A percentile compares a stretch with the other conserved stretches of the same genome.
Conservation (phyloP, 2,797 vertebrate genomes). For the Argentina silus region DNA sequence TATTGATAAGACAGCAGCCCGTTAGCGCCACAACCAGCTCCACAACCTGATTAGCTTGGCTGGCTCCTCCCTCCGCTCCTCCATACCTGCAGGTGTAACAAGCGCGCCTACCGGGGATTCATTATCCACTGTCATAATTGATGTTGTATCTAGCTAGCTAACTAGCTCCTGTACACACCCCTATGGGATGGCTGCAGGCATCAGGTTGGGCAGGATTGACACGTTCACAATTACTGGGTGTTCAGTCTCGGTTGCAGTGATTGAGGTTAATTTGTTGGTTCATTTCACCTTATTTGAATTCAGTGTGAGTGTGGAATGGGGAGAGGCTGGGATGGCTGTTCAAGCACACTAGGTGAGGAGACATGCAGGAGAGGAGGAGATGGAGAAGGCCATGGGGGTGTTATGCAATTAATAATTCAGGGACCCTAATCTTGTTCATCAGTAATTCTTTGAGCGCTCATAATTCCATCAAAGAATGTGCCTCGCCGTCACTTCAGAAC, state of each 20-base stretch:
- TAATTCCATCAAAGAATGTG: slow-evolving; percentile 24
- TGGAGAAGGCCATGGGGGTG: not conserved
- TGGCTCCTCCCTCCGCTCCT: slow-evolving; percentile 4
- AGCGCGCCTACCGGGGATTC: slow-evolving; percentile 16
- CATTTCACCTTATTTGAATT: not conserved
- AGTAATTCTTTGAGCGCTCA: slow-evolving; percentile 26
- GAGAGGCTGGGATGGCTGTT: not conserved
- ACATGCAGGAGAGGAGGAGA: not conserved
- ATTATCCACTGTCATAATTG: slow-evolving; percentile 47
- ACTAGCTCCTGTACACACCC: slow-evolving; percentile 1
- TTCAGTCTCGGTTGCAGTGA: slow-evolving; percentile 28
- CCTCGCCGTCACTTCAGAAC: slow-evolving; percentile 11
- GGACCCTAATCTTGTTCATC: slow-evolving; percentile 30
- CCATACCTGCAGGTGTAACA: slow-evolving; percentile 15
- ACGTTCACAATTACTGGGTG: not conserved
- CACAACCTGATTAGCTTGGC: slow-evolving; percentile 17
- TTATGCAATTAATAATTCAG: slow-evolving; percentile 28
- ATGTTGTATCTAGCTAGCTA: slow-evolving; percentile 9
- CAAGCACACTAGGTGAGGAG: no score
- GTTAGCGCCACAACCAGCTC: slow-evolving; percentile 28
- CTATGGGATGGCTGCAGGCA: slow-evolving; percentile 4
- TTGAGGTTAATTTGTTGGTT: not conserved
- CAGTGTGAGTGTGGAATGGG: not conserved
- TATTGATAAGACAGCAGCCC: slow-evolving; percentile 31
- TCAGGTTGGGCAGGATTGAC: not conserved